phyloP scores from a whole-genome alignment of 2,888 invertebrate species.

The Pristionchus mayeri region DNA sequence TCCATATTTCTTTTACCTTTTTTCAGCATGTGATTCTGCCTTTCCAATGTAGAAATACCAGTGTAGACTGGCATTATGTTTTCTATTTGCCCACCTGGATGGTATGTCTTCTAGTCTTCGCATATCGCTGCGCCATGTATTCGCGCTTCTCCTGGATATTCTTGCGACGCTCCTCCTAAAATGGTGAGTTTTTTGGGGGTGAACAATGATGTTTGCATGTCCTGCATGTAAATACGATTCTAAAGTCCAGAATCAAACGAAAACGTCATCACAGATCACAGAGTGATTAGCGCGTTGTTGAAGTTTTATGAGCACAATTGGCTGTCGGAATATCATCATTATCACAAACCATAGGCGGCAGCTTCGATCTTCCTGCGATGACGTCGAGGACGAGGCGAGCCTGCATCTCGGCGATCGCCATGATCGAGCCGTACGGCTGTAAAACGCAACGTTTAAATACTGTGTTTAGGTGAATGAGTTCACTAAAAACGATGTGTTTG shows the following conservation, averaged over 20 bases:
- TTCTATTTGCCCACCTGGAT: slow-evolving; percentile 74
- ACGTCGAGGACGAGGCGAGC: slow-evolving; percentile 68
- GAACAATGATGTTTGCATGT: background rate
- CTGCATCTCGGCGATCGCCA: slow-evolving; percentile 79
- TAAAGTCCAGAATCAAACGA: too few relatives aligned
- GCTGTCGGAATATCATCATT: background rate
- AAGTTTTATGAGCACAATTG: background rate
- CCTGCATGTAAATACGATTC: background rate
- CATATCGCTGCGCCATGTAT: slow-evolving; percentile 70
- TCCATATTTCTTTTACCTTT: too few relatives aligned
- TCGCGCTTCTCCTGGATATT: slow-evolving; percentile 67
- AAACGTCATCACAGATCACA: too few relatives aligned
- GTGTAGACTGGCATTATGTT: background rate
- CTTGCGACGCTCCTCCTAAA: background rate
- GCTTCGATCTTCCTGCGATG: slow-evolving; percentile 72
- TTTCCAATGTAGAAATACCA: too few relatives aligned
- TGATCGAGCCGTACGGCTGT: slow-evolving; percentile 78
- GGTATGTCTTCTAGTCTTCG: slow-evolving; percentile 76
- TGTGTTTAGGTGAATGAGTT: too few relatives aligned
- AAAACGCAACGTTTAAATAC: slow-evolving; percentile 78
- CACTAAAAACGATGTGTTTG: too few relatives aligned
- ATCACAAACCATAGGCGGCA: slow-evolving; percentile 20
- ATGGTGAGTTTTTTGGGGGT: too few relatives aligned
- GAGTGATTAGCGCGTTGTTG: too few relatives aligned
- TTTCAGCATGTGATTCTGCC: too few relatives aligned